phyloP scores from a whole-genome alignment of 2,797 vertebrate species.

The Strix occidentalis region DNA sequence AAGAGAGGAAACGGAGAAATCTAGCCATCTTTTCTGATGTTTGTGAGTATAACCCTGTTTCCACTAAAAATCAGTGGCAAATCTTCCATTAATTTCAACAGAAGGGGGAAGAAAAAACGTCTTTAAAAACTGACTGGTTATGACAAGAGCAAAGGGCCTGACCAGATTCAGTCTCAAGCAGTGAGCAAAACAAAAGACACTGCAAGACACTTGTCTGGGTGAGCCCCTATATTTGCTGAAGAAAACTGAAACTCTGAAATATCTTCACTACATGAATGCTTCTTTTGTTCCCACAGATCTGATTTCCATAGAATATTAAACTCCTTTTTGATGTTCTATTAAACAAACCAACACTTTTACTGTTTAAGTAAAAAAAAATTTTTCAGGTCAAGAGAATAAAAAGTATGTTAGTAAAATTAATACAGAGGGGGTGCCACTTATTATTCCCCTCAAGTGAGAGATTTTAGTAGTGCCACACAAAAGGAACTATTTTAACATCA shows the following conservation, averaged over 20 bases:
- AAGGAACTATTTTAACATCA: not conserved
- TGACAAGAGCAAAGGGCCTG: not conserved
- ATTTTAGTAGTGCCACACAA: not conserved
- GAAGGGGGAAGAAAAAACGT: not conserved
- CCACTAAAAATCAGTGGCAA: not conserved
- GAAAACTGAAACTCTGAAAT: not conserved
- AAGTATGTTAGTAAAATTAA: not conserved
- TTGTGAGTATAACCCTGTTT: not conserved
- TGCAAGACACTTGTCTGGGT: not conserved
- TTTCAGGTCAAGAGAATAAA: not conserved
- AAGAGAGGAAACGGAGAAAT: not conserved
- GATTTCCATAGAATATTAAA: not conserved
- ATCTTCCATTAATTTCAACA: not conserved
- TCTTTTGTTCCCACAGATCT: not conserved
- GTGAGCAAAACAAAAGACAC: not conserved
- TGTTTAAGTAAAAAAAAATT: not conserved
- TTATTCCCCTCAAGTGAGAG: not conserved
- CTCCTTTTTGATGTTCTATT: not conserved
- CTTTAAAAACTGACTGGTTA: not conserved
- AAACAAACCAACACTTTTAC: not conserved
- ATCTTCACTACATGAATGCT: not conserved
- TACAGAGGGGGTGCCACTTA: not conserved
- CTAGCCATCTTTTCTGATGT: not conserved
- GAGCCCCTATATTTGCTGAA: not conserved
- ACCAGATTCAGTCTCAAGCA: not conserved